Evolutionary conservation across 1,140 invertebrate species (phyloP).

Genomic region (Mamestra configurata): DNA sequence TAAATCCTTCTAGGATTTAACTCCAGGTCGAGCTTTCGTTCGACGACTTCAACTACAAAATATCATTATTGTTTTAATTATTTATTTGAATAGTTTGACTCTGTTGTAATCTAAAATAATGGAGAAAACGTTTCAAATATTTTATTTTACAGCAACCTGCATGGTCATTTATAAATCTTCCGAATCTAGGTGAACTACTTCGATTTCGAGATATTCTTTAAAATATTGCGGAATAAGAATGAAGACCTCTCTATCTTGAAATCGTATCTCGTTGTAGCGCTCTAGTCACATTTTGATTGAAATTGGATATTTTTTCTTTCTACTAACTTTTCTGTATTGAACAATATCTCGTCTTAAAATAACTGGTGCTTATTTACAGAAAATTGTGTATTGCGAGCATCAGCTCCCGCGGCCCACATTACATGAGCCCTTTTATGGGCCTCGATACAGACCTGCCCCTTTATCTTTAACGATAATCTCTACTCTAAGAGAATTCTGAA

Average conservation of each 20-base stretch:
- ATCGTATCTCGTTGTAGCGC: not conserved
- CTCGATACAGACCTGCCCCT: conserved; percentile 22
- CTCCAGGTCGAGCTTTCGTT: no score
- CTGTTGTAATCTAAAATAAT: not conserved
- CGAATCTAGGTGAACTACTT: not conserved
- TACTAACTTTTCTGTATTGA: not conserved
- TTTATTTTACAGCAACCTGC: no score
- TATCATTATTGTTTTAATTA: conserved; percentile 4
- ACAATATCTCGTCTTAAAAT: conserved; percentile 13
- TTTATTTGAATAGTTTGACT: not conserved
- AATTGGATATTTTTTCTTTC: not conserved
- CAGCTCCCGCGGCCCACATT: conserved; percentile 39
- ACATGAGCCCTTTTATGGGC: conserved; percentile 33
- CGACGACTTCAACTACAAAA: no score
- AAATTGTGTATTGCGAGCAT: conserved; percentile 16
- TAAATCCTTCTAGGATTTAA: no score
- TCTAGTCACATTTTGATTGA: not conserved
- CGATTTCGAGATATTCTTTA: no score
- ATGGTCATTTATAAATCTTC: no score
- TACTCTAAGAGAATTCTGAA: conserved; percentile 37
- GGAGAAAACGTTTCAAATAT: no score
- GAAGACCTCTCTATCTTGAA: not conserved
- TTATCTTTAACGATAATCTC: conserved; percentile 52
- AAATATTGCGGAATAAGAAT: no score
- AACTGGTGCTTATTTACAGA: conserved; percentile 21